Base-by-base conservation (phyloP, 1,140 invertebrate species). In the Apocrypta bakeri region DNA sequence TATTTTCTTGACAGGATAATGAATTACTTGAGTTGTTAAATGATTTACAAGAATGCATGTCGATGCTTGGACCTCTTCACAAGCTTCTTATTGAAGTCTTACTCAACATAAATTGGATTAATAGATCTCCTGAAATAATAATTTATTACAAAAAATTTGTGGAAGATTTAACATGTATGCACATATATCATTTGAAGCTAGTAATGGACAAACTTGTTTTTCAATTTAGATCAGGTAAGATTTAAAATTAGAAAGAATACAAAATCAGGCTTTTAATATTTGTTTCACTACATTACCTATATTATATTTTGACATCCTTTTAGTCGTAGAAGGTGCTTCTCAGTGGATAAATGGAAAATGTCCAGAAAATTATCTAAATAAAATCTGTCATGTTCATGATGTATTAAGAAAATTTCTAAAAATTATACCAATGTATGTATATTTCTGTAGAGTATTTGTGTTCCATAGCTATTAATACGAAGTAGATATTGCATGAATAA, bases 381-480 rank as follows among this genome's bases (percentile, higher is more conserved):
- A 89, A 85, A 93, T 93, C 82, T 86, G 88, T 75, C 92, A 95
- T 86, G 87, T 94, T 61, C 95, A 95, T 87, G 87, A 92, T 75
- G 88, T 94, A 61, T 87, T 95, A 2, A 88, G 90, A 85, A 88
- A 90, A 82, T 90, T 95, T 84, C 87, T 94, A 68, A 90, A 92
- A 87, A 90, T 94, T 71, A 92, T 95, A 74, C 95, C 95, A 77
- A 93, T 95, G 95, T 95, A 93, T 93, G 93, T 90, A 69, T 11
- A 81, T 25, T 25, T 85, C 89, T 85, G 2, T 90, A 88, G 86
- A 48, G 79, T 83, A 86, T n/a, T n/a, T 88, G 87, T 27, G 69
- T 86, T 29, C 1, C 78, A 77, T 40, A 63, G 12, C 56, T 68
- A 63, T 81, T 78, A 56, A 56, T 21, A 17, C n/a, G n/a, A 56